Evolutionary conservation across 2,888 invertebrate genomes (phyloP).

Genomic region (Oxycera nigricornis): DNA sequence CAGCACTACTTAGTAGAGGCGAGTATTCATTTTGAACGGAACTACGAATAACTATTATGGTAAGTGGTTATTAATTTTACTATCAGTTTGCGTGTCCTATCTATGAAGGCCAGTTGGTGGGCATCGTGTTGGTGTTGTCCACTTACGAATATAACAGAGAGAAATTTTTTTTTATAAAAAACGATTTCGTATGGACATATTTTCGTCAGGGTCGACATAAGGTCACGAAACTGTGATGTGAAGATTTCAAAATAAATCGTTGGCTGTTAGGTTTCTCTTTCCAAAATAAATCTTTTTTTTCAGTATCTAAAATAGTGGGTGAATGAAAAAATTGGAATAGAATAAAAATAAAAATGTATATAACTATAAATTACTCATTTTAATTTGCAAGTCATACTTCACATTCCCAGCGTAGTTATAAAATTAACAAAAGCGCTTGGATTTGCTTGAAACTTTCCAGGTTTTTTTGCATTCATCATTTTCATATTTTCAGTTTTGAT

Average conservation of each 20-base stretch:
- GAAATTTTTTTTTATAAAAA: not conserved
- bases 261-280: no score
- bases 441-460: no score
- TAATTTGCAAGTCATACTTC: no score
- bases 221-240: constrained; percentile 27
- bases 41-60: constrained; percentile 47
- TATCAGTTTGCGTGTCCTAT: constrained; percentile 52
- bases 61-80: constrained; percentile 53
- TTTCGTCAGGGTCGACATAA: constrained; percentile 3
- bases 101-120: constrained; percentile 42
- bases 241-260: no score
- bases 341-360: no score
- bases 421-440: no score
- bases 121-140: not conserved
- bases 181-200: not conserved
- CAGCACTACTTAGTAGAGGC: not conserved
- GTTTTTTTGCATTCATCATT: not conserved
- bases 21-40: not conserved
- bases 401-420: no score
- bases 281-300: no score
- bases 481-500: not conserved
- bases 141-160: not conserved
- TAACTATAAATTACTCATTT: no score
- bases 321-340: no score
- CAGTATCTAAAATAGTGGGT: no score